Evolutionary conservation across 2,113 vertebrate species (phyloP).

Genomic region (Otus sunia): DNA sequence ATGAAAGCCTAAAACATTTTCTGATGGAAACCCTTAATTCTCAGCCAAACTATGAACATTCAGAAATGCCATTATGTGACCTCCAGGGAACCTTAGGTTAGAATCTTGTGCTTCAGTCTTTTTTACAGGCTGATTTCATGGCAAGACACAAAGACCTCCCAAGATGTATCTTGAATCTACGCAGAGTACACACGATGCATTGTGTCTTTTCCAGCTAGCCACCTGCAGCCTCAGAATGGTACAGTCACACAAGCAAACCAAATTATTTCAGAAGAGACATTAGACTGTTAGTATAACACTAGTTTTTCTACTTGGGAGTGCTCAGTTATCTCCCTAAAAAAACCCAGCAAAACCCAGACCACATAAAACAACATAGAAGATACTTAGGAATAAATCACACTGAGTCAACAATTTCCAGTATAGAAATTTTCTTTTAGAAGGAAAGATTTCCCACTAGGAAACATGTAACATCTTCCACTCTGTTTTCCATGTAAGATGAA

Average conservation of each 20-base stretch:
- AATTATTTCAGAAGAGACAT: not conserved
- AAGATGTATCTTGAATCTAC: not conserved
- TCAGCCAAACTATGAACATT: not conserved
- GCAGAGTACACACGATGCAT: accelerated
- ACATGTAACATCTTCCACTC: not conserved
- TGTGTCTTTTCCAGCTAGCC: not conserved
- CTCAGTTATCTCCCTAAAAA: not conserved
- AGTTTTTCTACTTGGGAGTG: not conserved
- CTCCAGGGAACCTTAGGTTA: not conserved
- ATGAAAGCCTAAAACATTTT: not conserved
- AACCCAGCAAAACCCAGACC: not conserved
- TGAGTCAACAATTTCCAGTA: not conserved
- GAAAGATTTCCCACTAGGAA: not conserved
- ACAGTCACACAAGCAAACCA: not conserved
- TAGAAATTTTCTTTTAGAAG: not conserved
- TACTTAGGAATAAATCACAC: not conserved
- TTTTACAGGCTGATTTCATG: not conserved
- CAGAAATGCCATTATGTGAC: not conserved
- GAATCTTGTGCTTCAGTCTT: not conserved
- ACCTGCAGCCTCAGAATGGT: not conserved
- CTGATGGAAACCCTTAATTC: not conserved
- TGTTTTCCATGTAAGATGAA: not conserved
- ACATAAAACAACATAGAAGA: not conserved
- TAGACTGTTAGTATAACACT: not conserved
- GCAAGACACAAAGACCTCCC: not conserved